phyloP scores from a whole-genome alignment of 2,113 vertebrate species.

The Chlorocebus sabaeus region DNA sequence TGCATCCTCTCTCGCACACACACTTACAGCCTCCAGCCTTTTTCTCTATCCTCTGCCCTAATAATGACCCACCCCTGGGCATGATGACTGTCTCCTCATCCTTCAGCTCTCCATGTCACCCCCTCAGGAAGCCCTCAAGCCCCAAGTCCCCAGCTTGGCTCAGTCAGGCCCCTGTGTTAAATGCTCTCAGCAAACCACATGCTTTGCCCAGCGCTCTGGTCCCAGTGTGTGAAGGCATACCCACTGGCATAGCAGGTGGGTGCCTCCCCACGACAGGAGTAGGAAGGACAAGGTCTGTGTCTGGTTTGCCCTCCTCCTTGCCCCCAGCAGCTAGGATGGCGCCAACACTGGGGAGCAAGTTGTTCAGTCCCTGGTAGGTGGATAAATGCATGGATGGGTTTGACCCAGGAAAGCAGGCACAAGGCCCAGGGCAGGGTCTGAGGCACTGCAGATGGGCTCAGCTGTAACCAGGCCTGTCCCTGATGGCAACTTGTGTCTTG shows the following conservation, averaged over 20 bases:
- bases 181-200: not conserved
- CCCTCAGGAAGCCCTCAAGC: not conserved
- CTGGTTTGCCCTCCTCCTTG: not conserved
- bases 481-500: not conserved
- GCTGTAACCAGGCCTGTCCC: not conserved
- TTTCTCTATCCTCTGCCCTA: not conserved
- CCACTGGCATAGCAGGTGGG: not conserved
- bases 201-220: not conserved
- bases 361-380: no score
- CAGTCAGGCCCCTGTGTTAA: not conserved
- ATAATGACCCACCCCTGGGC: not conserved
- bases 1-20: not conserved
- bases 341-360: not conserved
- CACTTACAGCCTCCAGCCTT: not conserved
- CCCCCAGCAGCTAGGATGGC: fast-evolving
- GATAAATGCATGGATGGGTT: not conserved
- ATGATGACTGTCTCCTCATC: not conserved
- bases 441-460: not conserved
- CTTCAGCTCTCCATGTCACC: not conserved
- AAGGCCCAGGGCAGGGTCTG: not conserved
- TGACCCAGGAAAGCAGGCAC: not conserved
- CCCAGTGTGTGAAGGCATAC: not conserved
- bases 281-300: not conserved
- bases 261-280: not conserved
- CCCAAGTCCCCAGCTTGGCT: not conserved